phyloP scores from a whole-genome alignment of 2,888 invertebrate genomes.

The Argyresthia goedartella region DNA sequence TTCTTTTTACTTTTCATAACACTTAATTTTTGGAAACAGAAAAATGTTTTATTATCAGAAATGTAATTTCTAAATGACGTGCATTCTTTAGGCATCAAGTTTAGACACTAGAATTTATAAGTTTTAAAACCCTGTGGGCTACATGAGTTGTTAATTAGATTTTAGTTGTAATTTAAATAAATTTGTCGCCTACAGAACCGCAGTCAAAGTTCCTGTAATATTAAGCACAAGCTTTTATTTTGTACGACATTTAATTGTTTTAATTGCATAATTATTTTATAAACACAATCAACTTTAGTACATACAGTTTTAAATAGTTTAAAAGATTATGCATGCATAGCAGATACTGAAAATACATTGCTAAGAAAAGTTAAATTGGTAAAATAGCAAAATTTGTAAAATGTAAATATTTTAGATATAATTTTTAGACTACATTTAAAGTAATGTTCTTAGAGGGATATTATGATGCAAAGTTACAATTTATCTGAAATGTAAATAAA shows the following conservation, averaged over 20 bases:
- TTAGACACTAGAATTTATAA: no score
- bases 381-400: neutral
- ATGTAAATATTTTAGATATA: slow-evolving; percentile 1
- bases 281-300: neutral
- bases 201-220: slow-evolving; percentile 14
- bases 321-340: neutral
- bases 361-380: neutral
- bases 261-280: neutral
- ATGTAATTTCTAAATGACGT: no score
- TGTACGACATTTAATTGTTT: neutral
- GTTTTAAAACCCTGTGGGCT: no score
- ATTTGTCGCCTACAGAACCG: no score
- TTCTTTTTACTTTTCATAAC: neutral
- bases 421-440: neutral
- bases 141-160: no score
- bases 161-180: no score
- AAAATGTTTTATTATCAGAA: no score
- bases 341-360: neutral
- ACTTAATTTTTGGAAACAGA: no score
- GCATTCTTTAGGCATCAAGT: no score
- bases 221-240: neutral
- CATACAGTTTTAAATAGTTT: neutral
- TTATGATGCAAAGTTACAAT: slow-evolving; percentile 42
- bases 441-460: slow-evolving; percentile 20
- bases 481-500: slow-evolving; percentile 64